Percentiles rank a stretch among this genome's conserved stretches.
Conservation (phyloP, 2,113 vertebrate species). For the Diglossa brunneiventris region DNA sequence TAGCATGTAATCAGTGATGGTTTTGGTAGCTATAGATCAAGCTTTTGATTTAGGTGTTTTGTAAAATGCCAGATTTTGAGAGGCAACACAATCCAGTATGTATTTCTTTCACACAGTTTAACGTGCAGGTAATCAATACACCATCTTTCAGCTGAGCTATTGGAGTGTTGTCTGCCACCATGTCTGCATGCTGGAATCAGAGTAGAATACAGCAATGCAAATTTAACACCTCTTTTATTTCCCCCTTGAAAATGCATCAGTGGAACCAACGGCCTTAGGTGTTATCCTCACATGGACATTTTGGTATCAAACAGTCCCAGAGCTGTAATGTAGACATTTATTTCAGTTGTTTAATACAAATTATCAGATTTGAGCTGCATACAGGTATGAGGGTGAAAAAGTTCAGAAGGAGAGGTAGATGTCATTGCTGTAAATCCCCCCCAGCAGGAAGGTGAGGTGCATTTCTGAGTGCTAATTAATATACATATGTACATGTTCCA, state of each 20-base stretch:
- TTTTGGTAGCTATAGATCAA: not conserved
- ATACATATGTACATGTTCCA: not conserved
- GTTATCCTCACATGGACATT: not conserved
- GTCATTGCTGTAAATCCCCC: not conserved
- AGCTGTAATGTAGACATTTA: not conserved
- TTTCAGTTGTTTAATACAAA: not conserved
- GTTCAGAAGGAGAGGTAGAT: not conserved
- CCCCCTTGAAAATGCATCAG: not conserved
- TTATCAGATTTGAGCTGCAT: not conserved
- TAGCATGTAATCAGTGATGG: not conserved
- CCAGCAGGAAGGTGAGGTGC: not conserved
- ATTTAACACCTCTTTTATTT: not conserved
- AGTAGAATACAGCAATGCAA: not conserved
- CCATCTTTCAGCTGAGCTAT: not conserved
- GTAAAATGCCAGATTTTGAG: not conserved
- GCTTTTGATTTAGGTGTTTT: not conserved
- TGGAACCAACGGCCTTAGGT: not conserved
- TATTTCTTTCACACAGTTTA: not conserved
- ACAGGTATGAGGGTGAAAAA: not conserved
- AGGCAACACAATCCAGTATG: not conserved
- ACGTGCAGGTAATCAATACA: not conserved
- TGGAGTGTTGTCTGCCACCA: not conserved
- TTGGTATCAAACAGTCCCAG: not conserved
- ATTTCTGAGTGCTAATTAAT: not conserved
- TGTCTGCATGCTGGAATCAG: not conserved